phyloP scores from a whole-genome alignment of 2,888 invertebrate genomes.

The Leptura quadrifasciata region DNA sequence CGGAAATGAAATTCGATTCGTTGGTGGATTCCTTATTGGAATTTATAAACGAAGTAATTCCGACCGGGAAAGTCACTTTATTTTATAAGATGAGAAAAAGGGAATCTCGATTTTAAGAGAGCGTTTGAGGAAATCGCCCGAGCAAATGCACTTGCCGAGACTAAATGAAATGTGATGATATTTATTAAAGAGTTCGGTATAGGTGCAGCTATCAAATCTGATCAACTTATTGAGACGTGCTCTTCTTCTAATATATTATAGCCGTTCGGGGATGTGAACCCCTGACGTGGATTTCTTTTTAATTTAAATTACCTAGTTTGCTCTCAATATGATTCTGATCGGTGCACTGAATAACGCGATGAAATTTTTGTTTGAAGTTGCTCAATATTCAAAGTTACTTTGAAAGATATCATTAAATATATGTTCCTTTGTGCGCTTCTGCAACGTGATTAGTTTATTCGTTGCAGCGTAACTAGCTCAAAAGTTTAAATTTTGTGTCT shows the following conservation, averaged over 20 bases:
- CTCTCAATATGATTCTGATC: neutral
- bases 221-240: neutral
- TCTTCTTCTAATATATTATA: neutral
- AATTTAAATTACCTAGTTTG: constrained; percentile 25
- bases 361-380: constrained; percentile 13
- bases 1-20: constrained; percentile 57
- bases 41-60: constrained; percentile 68
- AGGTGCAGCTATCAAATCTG: constrained; percentile 2
- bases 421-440: constrained; percentile 15
- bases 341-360: neutral
- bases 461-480: constrained; percentile 10
- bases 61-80: constrained; percentile 66
- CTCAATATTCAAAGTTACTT: constrained; percentile 17
- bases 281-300: neutral
- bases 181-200: neutral
- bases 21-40: constrained; percentile 59
- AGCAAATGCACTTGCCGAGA: constrained; percentile 21
- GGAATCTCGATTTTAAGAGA: constrained; percentile 47
- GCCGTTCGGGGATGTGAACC: neutral
- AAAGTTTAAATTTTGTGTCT: neutral
- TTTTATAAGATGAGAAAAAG: constrained; percentile 64
- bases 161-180: constrained; percentile 15
- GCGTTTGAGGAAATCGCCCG: constrained; percentile 35
- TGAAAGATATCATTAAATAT: constrained; percentile 7
- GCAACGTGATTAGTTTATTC: constrained; percentile 1